Evolutionary conservation across 2,797 vertebrate genomes (phyloP).

Genomic region (Ctenochaetus hawaiiensis): DNA sequence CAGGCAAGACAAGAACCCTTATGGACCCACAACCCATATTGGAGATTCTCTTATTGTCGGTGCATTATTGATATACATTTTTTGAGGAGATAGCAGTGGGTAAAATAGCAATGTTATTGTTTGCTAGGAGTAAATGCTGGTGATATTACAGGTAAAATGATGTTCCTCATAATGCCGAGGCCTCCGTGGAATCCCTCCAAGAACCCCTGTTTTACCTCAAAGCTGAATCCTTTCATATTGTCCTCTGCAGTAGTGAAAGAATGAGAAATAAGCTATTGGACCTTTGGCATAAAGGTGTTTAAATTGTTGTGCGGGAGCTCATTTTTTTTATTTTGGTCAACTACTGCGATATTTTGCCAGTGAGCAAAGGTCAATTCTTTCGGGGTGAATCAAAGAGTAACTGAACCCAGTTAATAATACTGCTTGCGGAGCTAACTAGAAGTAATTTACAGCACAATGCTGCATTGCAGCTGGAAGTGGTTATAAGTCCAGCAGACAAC

Average conservation of each 20-base stretch:
- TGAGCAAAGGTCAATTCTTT: not conserved
- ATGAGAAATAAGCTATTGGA: not conserved
- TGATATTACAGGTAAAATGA: slow-evolving; percentile 5
- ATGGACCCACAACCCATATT: slow-evolving; percentile 13
- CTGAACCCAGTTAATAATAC: not conserved
- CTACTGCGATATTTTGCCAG: not conserved
- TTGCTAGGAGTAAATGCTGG: not conserved
- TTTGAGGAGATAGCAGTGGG: not conserved
- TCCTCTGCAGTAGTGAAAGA: not conserved
- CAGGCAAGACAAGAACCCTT: slow-evolving; percentile 29
- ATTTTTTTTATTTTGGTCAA: no score
- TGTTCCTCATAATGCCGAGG: not conserved
- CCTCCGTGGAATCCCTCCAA: not conserved
- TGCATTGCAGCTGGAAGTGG: no score
- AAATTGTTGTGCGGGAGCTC: not conserved
- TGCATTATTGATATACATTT: not conserved
- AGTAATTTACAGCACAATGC: not conserved
- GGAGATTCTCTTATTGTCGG: slow-evolving; percentile 8
- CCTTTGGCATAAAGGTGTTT: not conserved
- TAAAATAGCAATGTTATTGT: not conserved
- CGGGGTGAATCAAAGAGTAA: not conserved
- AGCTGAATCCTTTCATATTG: not conserved
- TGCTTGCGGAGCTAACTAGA: not conserved
- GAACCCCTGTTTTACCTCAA: not conserved
- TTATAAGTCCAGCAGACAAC: not conserved